phyloP scores from a whole-genome alignment of 2,797 vertebrate genomes.

The Garrulus glandarius region DNA sequence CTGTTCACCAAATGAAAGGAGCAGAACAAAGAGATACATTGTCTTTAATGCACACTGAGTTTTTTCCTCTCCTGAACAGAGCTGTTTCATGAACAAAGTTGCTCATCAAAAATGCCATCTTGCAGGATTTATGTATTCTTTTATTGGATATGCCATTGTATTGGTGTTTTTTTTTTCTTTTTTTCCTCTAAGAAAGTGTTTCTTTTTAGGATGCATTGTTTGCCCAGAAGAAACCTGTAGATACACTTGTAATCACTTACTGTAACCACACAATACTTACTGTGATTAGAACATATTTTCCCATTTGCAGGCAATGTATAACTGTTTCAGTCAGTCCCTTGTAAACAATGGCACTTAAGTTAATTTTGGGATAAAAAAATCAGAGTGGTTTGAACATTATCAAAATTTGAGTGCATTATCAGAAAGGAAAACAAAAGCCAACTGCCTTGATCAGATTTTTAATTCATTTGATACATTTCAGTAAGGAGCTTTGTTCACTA shows the following conservation, averaged over 20 bases:
- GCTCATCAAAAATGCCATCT: not conserved
- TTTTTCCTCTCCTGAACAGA: not conserved
- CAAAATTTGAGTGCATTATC: not conserved
- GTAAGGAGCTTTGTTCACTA: not conserved
- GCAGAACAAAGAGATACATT: not conserved
- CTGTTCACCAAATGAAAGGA: not conserved
- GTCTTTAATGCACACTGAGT: not conserved
- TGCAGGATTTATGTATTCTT: not conserved
- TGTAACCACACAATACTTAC: not conserved
- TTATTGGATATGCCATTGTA: not conserved
- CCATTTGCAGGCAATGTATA: not conserved
- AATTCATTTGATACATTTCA: not conserved
- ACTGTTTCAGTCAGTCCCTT: not conserved
- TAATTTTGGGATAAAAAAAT: slow-evolving; percentile 31
- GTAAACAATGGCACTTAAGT: not conserved
- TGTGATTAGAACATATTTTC: not conserved
- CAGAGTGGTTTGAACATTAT: not conserved
- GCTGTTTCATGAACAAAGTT: not conserved
- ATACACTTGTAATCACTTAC: not conserved
- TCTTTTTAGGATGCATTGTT: not conserved
- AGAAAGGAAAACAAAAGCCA: not conserved
- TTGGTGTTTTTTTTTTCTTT: not conserved
- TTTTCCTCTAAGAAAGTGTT: not conserved
- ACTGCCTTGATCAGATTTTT: not conserved
- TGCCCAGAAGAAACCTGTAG: not conserved